A percentile compares a stretch with the other conserved stretches of the same genome.
phyloP scores from a whole-genome alignment of 2,888 invertebrate genomes.

The Ligdia adustata region DNA sequence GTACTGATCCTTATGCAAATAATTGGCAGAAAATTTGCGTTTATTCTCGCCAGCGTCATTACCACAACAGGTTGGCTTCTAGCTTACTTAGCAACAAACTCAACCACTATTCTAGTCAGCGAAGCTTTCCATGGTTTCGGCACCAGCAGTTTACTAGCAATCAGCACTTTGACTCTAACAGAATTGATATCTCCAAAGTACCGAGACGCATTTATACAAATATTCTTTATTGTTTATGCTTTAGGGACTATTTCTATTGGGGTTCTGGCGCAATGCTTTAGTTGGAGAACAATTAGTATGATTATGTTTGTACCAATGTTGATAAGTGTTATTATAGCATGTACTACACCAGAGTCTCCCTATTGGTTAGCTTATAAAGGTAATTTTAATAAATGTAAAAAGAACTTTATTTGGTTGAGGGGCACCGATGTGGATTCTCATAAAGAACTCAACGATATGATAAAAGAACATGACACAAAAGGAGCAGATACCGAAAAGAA shows the following conservation, averaged over 20 bases:
- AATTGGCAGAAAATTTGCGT: conserved; percentile 35
- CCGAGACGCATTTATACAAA: conserved; percentile 24
- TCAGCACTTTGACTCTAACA: conserved; percentile 28
- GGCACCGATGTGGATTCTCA: conserved; percentile 25
- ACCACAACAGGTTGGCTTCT: conserved; percentile 32
- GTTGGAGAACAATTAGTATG: conserved; percentile 34
- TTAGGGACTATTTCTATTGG: conserved; percentile 27
- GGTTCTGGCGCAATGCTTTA: conserved; percentile 25
- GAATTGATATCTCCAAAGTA: conserved; percentile 37
- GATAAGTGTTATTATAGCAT: conserved; percentile 22
- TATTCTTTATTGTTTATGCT: conserved; percentile 11
- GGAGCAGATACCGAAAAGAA: conserved; percentile 7
- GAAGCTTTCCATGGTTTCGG: conserved; percentile 38
- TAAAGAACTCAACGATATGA: conserved; percentile 28
- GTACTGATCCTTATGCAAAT: conserved; percentile 39
- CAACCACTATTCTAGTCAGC: conserved; percentile 22
- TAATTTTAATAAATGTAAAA: conserved; percentile 28
- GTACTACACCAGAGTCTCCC: conserved; percentile 38
- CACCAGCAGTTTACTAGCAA: conserved; percentile 26
- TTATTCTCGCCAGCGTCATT: conserved; percentile 29
- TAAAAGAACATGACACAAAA: too few relatives aligned
- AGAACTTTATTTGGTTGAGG: conserved; percentile 30
- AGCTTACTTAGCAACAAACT: conserved; percentile 20
- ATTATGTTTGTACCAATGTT: conserved; percentile 31
- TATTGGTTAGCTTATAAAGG: conserved; percentile 39